Conservation (phyloP, 2,797 vertebrate species). For the Sebastes aleutianus region DNA sequence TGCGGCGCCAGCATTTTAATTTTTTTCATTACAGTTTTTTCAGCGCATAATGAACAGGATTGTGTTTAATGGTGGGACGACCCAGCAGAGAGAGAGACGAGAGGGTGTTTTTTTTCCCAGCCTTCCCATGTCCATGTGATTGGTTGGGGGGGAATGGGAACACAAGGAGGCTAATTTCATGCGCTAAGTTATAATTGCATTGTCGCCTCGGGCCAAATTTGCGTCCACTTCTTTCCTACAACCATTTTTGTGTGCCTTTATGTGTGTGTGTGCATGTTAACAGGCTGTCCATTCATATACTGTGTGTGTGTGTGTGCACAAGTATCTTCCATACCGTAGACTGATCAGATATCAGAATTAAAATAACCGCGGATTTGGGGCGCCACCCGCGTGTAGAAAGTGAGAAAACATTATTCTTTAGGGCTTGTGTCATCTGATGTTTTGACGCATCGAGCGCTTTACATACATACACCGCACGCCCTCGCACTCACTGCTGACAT, state of each 20-base stretch:
- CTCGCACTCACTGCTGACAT: background rate
- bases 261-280: slow-evolving; percentile 6
- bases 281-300: slow-evolving; percentile 12
- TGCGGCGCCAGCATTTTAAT: slow-evolving; percentile 72
- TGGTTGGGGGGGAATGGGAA: slow-evolving; percentile 91
- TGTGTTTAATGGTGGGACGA: slow-evolving; percentile 71
- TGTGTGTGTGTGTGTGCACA: background rate
- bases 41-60: slow-evolving; percentile 77
- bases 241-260: slow-evolving; percentile 5
- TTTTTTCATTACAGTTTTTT: slow-evolving; percentile 62
- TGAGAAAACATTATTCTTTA: slow-evolving; percentile 39
- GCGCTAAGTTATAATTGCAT: slow-evolving; percentile 91
- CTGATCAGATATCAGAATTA: slow-evolving; percentile 37
- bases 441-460: background rate
- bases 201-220: slow-evolving; percentile 88
- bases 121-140: slow-evolving; percentile 89
- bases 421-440: slow-evolving; percentile 52
- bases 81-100: slow-evolving; percentile 46
- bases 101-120: slow-evolving; percentile 60
- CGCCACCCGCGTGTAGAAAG: slow-evolving; percentile 8
- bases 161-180: slow-evolving; percentile 95
- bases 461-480: slow-evolving; percentile 11
- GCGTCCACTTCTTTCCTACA: slow-evolving; percentile 79
- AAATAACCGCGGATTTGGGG: slow-evolving; percentile 29
- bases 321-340: background rate